These are phyloP conservation scores for Columba livia DNA, from an alignment of 2,113 vertebrate species.

Conservation along the genomic window DNA sequence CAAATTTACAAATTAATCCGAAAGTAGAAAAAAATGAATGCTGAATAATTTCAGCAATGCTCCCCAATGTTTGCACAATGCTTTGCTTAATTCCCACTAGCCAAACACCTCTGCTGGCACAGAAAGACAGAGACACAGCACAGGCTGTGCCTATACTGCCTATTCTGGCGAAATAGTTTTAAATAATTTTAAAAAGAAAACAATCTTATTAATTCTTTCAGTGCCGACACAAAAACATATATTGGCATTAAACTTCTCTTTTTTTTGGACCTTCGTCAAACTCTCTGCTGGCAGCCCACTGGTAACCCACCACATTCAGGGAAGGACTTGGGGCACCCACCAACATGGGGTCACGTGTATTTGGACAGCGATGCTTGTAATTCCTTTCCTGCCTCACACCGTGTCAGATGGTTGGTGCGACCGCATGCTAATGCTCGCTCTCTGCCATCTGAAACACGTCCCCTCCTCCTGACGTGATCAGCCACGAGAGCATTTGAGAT, in stretches of 20 bases:
- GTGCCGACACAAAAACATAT: background rate
- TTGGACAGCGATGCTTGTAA: background rate
- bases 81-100: conserved; percentile 38
- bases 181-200: no score
- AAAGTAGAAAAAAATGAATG: conserved; percentile 2
- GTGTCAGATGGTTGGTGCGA: background rate
- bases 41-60: background rate
- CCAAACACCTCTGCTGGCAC: background rate
- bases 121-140: background rate
- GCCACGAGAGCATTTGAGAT: background rate
- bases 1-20: conserved; percentile 65
- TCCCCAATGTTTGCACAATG: conserved; percentile 48
- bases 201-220: background rate
- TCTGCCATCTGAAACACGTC: background rate
- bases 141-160: background rate
- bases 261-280: background rate
- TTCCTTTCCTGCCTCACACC: background rate
- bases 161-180: background rate
- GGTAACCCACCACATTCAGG: background rate
- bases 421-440: background rate
- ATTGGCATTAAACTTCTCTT: background rate
- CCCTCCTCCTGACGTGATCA: accelerated
- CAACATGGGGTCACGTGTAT: accelerated
- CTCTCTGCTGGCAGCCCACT: background rate
- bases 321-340: background rate